phyloP scores from a whole-genome alignment of 2,113 vertebrate species.

The Marmota flaviventris region DNA sequence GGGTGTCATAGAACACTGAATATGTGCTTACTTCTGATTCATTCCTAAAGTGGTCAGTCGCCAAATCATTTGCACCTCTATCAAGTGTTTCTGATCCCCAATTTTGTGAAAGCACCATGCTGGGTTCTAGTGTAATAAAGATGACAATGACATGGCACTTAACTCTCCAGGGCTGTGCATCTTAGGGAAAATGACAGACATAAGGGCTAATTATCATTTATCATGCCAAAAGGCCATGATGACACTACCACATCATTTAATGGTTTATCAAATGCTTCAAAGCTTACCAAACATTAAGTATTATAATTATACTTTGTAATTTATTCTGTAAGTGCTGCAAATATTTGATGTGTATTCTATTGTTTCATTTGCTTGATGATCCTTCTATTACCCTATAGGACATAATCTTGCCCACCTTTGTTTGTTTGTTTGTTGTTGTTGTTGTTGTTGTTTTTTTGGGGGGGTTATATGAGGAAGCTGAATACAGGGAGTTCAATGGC shows the following conservation, averaged over 20 bases:
- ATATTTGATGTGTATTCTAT: neutral
- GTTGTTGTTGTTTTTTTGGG: neutral
- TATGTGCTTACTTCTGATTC: neutral
- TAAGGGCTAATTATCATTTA: neutral
- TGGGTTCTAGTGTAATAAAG: neutral
- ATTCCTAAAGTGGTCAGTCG: neutral
- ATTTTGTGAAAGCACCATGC: neutral
- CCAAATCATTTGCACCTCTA: neutral
- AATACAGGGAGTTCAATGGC: neutral
- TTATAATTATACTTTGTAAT: neutral
- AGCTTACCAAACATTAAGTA: neutral
- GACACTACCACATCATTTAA: neutral
- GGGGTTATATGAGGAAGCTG: neutral
- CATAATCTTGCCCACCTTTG: neutral
- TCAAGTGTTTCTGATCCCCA: neutral
- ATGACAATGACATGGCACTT: neutral
- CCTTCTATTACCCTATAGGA: neutral
- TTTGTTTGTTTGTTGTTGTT: too few relatives aligned
- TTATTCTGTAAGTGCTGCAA: neutral
- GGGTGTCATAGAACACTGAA: neutral
- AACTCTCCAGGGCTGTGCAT: neutral
- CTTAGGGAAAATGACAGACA: neutral
- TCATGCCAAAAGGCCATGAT: neutral
- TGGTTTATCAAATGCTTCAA: neutral
- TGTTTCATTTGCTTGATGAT: neutral